A percentile compares a stretch with the other conserved stretches of the same genome.
Evolutionary conservation across 2,113 vertebrate species (phyloP).

Genomic region (Seriola dumerili): DNA sequence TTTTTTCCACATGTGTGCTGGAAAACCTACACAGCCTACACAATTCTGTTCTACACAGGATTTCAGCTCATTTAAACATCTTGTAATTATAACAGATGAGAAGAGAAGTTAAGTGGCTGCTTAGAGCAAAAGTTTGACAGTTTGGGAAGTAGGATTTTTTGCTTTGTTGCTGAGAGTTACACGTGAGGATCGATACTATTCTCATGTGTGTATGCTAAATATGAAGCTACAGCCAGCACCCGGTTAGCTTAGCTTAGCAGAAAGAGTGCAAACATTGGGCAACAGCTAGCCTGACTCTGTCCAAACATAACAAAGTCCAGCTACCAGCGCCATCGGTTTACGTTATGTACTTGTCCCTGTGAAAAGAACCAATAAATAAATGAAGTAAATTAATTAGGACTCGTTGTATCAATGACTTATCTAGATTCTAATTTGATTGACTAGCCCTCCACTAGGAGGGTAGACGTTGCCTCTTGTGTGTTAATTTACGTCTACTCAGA

Average conservation of each 20-base stretch:
- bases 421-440: no score
- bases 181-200: no score
- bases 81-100: no score
- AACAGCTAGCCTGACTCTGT: not conserved
- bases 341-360: not conserved
- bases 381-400: not conserved
- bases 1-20: conserved; percentile 24
- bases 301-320: conserved; percentile 13
- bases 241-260: not conserved
- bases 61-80: not conserved
- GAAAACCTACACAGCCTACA: not conserved
- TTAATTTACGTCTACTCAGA: conserved; percentile 3
- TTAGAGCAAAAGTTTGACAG: not conserved
- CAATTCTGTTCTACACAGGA: not conserved
- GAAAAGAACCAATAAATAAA: not conserved
- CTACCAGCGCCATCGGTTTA: not conserved
- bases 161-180: no score
- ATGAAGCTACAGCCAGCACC: not conserved
- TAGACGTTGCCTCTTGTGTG: not conserved
- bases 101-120: not conserved
- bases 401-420: not conserved
- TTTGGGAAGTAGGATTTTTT: not conserved
- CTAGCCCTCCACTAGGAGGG: not conserved
- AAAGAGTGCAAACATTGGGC: not conserved
- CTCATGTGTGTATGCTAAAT: not conserved